These are phyloP conservation scores for Perizoma affinitatum DNA, from an alignment of 2,888 invertebrate genomes.

Conservation along the genomic window DNA sequence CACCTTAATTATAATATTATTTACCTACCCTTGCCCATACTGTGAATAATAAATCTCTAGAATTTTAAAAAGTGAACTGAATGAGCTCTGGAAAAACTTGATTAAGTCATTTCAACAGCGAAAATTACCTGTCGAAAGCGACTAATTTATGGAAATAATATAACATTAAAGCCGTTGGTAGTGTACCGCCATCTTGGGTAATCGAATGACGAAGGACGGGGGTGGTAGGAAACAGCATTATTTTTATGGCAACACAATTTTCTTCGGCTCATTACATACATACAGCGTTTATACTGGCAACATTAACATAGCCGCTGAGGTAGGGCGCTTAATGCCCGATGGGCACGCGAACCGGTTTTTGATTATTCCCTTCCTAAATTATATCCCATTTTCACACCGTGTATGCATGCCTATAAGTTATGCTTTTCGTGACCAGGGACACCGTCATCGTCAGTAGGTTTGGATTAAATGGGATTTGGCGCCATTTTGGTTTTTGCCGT, in stretches of 20 bases:
- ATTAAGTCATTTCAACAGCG: slow-evolving; percentile 39
- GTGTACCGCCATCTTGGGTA: slow-evolving; percentile 46
- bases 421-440: slow-evolving; percentile 74
- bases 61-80: slow-evolving; percentile 20
- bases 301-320: slow-evolving; percentile 78
- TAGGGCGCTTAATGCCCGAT: slow-evolving; percentile 79
- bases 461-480: slow-evolving; percentile 47
- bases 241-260: slow-evolving; percentile 84
- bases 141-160: slow-evolving; percentile 40
- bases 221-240: slow-evolving; percentile 77
- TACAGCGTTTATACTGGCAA: slow-evolving; percentile 76
- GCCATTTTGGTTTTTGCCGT: slow-evolving; percentile 50
- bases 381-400: slow-evolving; percentile 83
- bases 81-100: slow-evolving; percentile 31
- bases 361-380: slow-evolving; percentile 81
- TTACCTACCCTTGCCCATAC: too few relatives aligned
- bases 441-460: slow-evolving; percentile 55
- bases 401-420: slow-evolving; percentile 61
- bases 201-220: slow-evolving; percentile 63
- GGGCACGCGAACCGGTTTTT: slow-evolving; percentile 81
- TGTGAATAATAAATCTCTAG: too few relatives aligned
- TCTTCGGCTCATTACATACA: slow-evolving; percentile 82
- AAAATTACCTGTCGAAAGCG: slow-evolving; percentile 35
- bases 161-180: slow-evolving; percentile 31
- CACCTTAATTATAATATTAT: too few relatives aligned